Conservation (phyloP, 2,888 invertebrate species). For the Acrocera orbiculus region DNA sequence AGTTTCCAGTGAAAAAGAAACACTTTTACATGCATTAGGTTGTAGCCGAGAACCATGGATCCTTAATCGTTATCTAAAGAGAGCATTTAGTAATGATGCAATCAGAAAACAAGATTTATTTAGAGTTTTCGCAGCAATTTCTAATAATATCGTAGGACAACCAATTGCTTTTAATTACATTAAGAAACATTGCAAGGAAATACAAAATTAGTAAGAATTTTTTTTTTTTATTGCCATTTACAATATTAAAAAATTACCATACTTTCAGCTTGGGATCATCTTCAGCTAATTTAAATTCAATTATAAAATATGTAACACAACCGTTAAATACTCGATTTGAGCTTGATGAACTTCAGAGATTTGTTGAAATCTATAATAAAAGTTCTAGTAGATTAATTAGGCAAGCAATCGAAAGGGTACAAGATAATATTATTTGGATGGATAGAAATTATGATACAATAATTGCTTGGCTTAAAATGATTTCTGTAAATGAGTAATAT, state of each 20-base stretch:
- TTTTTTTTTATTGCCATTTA: not conserved
- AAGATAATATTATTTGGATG: conserved; percentile 74
- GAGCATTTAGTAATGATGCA: conserved; percentile 52
- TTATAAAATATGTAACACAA: conserved; percentile 54
- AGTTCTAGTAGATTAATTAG: conserved; percentile 57
- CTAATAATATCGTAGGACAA: conserved; percentile 59
- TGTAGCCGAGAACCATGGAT: conserved; percentile 74
- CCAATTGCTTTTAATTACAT: conserved; percentile 66
- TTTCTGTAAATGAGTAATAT: no score
- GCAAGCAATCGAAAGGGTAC: conserved; percentile 64
- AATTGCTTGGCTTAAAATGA: conserved; percentile 53
- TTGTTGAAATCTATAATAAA: conserved; percentile 42
- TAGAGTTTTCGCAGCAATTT: conserved; percentile 58
- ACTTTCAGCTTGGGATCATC: conserved; percentile 50
- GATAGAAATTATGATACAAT: conserved; percentile 54
- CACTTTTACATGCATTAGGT: conserved; percentile 57
- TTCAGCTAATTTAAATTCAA: conserved; percentile 47
- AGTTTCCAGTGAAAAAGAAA: conserved; percentile 65
- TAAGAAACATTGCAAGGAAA: conserved; percentile 53
- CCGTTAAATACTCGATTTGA: conserved; percentile 60
- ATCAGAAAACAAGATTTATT: conserved; percentile 70
- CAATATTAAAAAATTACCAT: not conserved
- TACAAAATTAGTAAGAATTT: conserved; percentile 51
- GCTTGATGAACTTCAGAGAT: conserved; percentile 54
- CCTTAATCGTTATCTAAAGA: conserved; percentile 47